phyloP scores from a whole-genome alignment of 2,888 invertebrate genomes.

The Neocrepidodera transversa region DNA sequence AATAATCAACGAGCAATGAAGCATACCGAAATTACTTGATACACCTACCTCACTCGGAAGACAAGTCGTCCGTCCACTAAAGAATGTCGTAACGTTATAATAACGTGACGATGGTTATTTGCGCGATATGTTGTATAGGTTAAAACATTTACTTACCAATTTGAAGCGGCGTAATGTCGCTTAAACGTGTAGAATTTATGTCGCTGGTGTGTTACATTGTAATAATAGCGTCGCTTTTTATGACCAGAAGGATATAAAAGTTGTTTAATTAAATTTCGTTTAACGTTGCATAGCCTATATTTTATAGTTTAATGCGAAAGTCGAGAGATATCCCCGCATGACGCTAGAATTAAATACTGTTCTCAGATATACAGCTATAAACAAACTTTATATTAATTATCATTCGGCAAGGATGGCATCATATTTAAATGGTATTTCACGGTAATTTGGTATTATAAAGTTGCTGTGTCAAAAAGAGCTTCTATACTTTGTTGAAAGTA shows the following conservation, averaged over 20 bases:
- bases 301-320: conserved; percentile 54
- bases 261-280: conserved; percentile 61
- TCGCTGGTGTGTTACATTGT: conserved; percentile 56
- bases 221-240: conserved; percentile 58
- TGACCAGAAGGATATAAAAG: conserved; percentile 58
- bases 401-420: neutral
- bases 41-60: no score
- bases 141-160: conserved; percentile 43
- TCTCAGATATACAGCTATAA: conserved; percentile 44
- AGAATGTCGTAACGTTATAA: conserved; percentile 8
- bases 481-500: no score
- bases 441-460: neutral
- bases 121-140: conserved; percentile 31
- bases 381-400: conserved; percentile 3
- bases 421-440: neutral
- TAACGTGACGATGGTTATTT: conserved; percentile 16
- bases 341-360: conserved; percentile 47
- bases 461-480: no score
- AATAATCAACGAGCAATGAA: no score
- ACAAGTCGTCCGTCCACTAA: conserved; percentile 5
- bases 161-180: conserved; percentile 45
- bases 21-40: no score
- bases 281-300: conserved; percentile 58
- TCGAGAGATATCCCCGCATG: conserved; percentile 48
- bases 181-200: conserved; percentile 55